Percentiles rank a stretch among this genome's conserved stretches.
phyloP scores from a whole-genome alignment of 2,888 invertebrate species.

The Podotricha telesiphe region DNA sequence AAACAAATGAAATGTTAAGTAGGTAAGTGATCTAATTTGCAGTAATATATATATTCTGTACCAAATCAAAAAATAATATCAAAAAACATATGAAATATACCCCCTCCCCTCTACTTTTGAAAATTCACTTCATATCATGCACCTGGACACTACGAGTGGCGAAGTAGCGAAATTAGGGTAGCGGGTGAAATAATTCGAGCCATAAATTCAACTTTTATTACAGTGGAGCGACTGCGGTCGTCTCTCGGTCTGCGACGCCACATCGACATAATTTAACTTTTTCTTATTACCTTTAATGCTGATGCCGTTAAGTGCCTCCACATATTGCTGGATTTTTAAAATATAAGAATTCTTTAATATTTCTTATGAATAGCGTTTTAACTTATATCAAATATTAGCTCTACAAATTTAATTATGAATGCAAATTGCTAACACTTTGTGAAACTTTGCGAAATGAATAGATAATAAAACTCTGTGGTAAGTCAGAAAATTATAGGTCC shows the following conservation, averaged over 20 bases:
- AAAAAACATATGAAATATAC: conserved; percentile 44
- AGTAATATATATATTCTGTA: background rate
- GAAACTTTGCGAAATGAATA: conserved; percentile 16
- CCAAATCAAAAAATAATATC: conserved; percentile 57
- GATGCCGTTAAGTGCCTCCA: conserved; percentile 73
- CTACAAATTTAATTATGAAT: conserved; percentile 14
- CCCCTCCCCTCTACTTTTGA: conserved; percentile 62
- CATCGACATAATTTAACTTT: conserved; percentile 83
- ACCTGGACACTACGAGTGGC: conserved; percentile 70
- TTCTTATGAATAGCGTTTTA: background rate
- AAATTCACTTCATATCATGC: conserved; percentile 72
- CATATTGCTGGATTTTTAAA: conserved; percentile 57
- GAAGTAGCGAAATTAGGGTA: conserved; percentile 70
- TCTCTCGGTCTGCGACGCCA: conserved; percentile 61
- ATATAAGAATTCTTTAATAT: background rate
- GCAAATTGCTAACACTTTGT: conserved; percentile 10
- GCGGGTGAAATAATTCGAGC: conserved; percentile 76
- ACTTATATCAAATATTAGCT: conserved; percentile 11
- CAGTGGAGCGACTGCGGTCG: conserved; percentile 58
- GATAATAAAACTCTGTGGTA: conserved; percentile 20
- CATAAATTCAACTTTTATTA: conserved; percentile 82
- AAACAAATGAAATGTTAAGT: background rate
- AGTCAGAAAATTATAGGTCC: conserved; percentile 26
- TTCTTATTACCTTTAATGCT: conserved; percentile 82
- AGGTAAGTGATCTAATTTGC: background rate